Conservation (phyloP, 2,113 vertebrate genomes). For the Panthera tigris region DNA sequence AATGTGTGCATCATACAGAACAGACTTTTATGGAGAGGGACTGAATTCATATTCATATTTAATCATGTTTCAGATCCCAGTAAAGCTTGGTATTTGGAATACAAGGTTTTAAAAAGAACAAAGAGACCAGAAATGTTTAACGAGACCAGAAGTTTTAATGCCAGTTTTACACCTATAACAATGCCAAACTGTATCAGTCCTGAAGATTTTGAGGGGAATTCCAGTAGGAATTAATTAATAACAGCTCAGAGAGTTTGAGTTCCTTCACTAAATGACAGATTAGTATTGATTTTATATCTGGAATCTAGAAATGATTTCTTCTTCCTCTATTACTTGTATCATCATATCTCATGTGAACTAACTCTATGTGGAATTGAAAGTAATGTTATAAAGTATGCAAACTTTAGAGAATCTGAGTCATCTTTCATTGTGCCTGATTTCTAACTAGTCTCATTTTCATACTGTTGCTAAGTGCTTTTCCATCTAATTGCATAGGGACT, state of each 20-base stretch:
- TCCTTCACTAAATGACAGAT: background rate
- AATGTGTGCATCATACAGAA: background rate
- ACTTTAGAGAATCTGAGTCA: background rate
- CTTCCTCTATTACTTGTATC: background rate
- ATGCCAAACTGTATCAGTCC: background rate
- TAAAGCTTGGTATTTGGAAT: background rate
- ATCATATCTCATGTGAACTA: background rate
- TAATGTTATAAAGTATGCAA: background rate
- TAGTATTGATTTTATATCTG: background rate
- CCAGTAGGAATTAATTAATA: background rate
- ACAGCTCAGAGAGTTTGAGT: background rate
- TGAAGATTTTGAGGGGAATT: background rate
- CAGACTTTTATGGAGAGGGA: background rate
- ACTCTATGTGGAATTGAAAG: background rate
- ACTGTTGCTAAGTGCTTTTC: constrained; percentile 47
- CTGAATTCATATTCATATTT: background rate
- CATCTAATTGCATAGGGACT: constrained; percentile 46
- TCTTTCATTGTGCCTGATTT: constrained; percentile 59
- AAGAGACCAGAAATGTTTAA: background rate
- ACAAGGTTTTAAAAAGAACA: background rate
- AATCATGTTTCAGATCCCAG: background rate
- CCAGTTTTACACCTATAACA: background rate
- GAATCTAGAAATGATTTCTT: background rate
- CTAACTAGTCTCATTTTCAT: constrained; percentile 52
- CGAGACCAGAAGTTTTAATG: background rate